phyloP scores from a whole-genome alignment of 2,797 vertebrate genomes.

The Thalassophryne amazonica region DNA sequence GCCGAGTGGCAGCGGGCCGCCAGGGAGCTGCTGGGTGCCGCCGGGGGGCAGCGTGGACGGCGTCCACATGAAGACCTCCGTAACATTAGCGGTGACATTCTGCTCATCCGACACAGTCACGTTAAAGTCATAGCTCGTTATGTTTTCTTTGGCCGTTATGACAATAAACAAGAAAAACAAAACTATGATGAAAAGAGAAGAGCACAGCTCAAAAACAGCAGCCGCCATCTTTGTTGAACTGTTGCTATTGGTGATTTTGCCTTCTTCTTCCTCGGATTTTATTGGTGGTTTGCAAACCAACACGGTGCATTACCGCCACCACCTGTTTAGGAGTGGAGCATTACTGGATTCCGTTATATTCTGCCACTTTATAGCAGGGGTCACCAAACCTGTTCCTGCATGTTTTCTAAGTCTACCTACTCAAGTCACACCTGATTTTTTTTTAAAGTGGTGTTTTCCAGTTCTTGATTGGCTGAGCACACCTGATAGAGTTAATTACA shows the following conservation, averaged over 20 bases:
- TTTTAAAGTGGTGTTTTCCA: no score
- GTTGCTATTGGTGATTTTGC: conserved; percentile 54
- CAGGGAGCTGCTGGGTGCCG: background rate
- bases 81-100: background rate
- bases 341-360: no score
- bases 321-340: background rate
- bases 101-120: background rate
- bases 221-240: conserved; percentile 46
- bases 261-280: background rate
- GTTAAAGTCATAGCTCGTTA: background rate
- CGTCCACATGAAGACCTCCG: background rate
- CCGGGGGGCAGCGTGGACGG: background rate
- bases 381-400: no score
- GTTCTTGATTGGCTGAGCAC: no score
- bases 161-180: background rate
- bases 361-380: no score
- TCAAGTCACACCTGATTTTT: no score
- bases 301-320: background rate
- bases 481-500: no score
- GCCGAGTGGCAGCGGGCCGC: conserved; percentile 32
- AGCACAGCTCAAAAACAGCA: accelerated
- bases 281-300: background rate
- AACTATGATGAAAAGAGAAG: background rate
- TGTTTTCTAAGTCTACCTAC: no score
- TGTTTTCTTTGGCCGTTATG: background rate